Percentiles rank a stretch among this genome's conserved stretches.
phyloP scores from a whole-genome alignment of 2,113 vertebrate species.

The Ophthalmolycus amberensis region DNA sequence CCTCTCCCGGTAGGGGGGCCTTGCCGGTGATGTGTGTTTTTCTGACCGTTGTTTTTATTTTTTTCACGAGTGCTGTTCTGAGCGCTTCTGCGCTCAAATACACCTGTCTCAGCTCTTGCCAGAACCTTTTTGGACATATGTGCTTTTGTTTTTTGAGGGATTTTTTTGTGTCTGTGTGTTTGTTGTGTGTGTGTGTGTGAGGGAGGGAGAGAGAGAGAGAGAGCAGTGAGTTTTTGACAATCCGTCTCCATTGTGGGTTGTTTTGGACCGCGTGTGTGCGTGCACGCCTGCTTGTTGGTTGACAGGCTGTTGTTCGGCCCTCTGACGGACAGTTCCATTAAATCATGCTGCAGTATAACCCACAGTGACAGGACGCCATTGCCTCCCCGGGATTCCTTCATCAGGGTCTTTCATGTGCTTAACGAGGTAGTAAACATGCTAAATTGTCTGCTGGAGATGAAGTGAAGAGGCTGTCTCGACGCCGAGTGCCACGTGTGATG shows the following conservation, averaged over 20 bases:
- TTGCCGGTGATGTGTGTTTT: slow-evolving; percentile 63
- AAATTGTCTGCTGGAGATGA: slow-evolving; percentile 77
- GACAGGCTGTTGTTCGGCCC: slow-evolving; percentile 75
- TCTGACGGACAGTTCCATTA: slow-evolving; percentile 84
- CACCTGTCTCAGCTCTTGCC: slow-evolving; percentile 51
- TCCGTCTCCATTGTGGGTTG: slow-evolving; percentile 22
- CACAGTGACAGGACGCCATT: slow-evolving; percentile 76
- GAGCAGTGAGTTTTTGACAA: slow-evolving; percentile 51
- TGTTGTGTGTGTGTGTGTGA: background rate
- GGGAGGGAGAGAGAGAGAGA: background rate
- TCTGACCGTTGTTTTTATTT: slow-evolving; percentile 52
- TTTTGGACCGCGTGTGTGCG: background rate
- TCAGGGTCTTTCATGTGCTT: slow-evolving; percentile 77
- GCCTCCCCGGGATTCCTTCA: slow-evolving; percentile 77
- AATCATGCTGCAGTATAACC: slow-evolving; percentile 79
- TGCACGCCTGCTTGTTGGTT: slow-evolving; percentile 51
- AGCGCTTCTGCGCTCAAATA: slow-evolving; percentile 48
- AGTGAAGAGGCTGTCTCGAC: slow-evolving; percentile 59
- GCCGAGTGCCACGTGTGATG: slow-evolving; percentile 47
- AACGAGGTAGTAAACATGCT: slow-evolving; percentile 83
- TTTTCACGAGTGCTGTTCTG: slow-evolving; percentile 21
- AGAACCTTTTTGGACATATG: slow-evolving; percentile 62
- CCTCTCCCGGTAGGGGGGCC: slow-evolving; percentile 40
- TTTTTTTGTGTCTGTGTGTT: background rate
- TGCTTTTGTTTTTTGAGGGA: slow-evolving; percentile 35